Evolutionary conservation across 2,797 vertebrate genomes (phyloP).

Genomic region (Macroramphosus scolopax): DNA sequence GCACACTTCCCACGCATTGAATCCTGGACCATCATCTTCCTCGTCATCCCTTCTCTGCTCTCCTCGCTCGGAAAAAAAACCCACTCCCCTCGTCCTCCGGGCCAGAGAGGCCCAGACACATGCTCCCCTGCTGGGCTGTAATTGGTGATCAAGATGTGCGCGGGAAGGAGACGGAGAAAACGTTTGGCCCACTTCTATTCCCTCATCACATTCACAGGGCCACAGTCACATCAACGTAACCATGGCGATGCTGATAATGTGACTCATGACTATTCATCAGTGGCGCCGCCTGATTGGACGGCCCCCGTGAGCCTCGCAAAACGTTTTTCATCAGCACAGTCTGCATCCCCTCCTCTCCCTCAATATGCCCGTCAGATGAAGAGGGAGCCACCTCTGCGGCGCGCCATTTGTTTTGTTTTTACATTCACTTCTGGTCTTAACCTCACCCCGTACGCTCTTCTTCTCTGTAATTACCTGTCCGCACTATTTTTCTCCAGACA

Average conservation of each 20-base stretch:
- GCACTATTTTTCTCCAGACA: too few species aligned
- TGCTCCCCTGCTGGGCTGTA: slow-evolving; percentile 47
- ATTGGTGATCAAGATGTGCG: slow-evolving; percentile 71
- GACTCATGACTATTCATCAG: slow-evolving; percentile 78
- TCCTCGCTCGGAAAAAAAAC: slow-evolving; percentile 20
- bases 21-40: slow-evolving; percentile 2
- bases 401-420: slow-evolving; percentile 48
- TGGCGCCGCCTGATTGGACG: slow-evolving; percentile 67
- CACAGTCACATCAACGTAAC: slow-evolving; percentile 70
- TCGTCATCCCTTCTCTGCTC: neutral
- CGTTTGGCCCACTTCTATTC: slow-evolving; percentile 65
- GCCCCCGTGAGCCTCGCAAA: slow-evolving; percentile 59
- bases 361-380: slow-evolving; percentile 37
- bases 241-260: slow-evolving; percentile 75
- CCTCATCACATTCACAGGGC: slow-evolving; percentile 66
- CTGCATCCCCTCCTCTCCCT: slow-evolving; percentile 56
- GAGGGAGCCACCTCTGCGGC: slow-evolving; percentile 33
- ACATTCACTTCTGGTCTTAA: slow-evolving; percentile 21
- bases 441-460: slow-evolving; percentile 5
- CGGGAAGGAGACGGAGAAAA: slow-evolving; percentile 52
- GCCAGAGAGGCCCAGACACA: slow-evolving; percentile 23
- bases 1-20: slow-evolving; percentile 3
- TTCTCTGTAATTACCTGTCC: too few species aligned
- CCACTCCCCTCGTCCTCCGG: slow-evolving; percentile 3
- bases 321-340: slow-evolving; percentile 61